These are phyloP conservation scores for Drosophila sechellia DNA, from an alignment of 1,140 invertebrate species.

Conservation along the genomic window DNA sequence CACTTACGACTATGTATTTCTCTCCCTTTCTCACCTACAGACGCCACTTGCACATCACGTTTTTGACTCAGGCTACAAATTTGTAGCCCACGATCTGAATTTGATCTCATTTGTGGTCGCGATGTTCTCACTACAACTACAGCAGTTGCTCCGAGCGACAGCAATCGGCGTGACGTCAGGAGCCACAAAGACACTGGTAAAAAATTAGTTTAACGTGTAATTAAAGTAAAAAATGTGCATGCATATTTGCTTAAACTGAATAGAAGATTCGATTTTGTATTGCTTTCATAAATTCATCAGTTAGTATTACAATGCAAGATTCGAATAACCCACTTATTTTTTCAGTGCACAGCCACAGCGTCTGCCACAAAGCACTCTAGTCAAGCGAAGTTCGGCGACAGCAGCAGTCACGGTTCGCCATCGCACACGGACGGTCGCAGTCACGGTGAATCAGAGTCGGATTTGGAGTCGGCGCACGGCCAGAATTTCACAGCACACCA, in stretches of 20 bases:
- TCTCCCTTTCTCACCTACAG: slow-evolving; percentile 21
- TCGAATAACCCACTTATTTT: not conserved
- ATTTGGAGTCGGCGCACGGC: slow-evolving; percentile 63
- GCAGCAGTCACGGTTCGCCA: slow-evolving; percentile 59
- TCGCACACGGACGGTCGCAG: slow-evolving; percentile 61
- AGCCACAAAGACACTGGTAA: slow-evolving; percentile 23
- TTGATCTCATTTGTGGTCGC: slow-evolving; percentile 9
- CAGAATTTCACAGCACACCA: slow-evolving; percentile 53
- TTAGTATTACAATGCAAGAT: too few species aligned
- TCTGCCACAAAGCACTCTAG: slow-evolving; percentile 55
- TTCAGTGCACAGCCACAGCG: slow-evolving; percentile 14
- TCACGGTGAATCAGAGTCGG: slow-evolving; percentile 53
- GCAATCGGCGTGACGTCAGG: slow-evolving; percentile 52
- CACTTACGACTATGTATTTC: slow-evolving; percentile 20
- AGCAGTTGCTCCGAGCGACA: slow-evolving; percentile 73
- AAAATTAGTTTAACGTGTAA: not conserved
- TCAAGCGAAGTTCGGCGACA: slow-evolving; percentile 64
- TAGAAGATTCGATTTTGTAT: too few species aligned
- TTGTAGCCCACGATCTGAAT: slow-evolving; percentile 60
- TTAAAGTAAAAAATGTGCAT: too few species aligned
- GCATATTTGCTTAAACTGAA: too few species aligned
- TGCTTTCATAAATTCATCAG: too few species aligned
- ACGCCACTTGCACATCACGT: slow-evolving; percentile 57
- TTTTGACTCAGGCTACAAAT: slow-evolving; percentile 44
- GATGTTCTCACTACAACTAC: slow-evolving; percentile 76